phyloP scores from a whole-genome alignment of 2,888 invertebrate species.

The Thecocarcelia acutangulata region DNA sequence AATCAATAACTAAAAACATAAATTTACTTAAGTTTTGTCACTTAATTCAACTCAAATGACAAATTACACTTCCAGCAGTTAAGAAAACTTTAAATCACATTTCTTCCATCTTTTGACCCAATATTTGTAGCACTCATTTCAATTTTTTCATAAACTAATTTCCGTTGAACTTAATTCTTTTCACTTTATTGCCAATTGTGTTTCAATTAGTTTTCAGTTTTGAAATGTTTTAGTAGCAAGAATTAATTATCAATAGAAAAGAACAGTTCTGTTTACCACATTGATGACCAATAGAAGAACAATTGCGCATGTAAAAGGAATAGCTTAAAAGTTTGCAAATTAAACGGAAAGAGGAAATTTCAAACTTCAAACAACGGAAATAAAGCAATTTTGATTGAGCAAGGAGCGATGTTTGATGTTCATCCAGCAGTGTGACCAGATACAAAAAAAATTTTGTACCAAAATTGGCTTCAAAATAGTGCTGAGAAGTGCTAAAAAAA shows the following conservation, averaged over 20 bases:
- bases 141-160: conserved; percentile 22
- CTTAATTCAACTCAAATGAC: not conserved
- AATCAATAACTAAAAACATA: too few relatives aligned
- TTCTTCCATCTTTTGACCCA: not conserved
- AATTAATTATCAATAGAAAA: conserved; percentile 2
- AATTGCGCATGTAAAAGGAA: conserved; percentile 36
- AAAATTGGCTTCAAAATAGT: too few relatives aligned
- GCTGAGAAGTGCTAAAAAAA: too few relatives aligned
- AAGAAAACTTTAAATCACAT: too few relatives aligned
- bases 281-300: conserved; percentile 36
- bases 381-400: conserved; percentile 43
- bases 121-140: not conserved
- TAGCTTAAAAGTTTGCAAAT: conserved; percentile 34
- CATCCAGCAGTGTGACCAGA: too few relatives aligned
- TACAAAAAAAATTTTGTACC: too few relatives aligned
- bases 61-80: not conserved
- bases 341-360: conserved; percentile 56
- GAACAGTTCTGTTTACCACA: conserved; percentile 6
- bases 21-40: conserved; percentile 12
- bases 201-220: conserved; percentile 51
- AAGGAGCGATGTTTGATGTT: not conserved
- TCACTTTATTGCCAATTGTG: conserved; percentile 41
- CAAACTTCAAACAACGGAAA: conserved; percentile 50
- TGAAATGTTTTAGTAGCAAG: conserved; percentile 3
- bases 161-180: conserved; percentile 35